Evolutionary conservation across 2,888 invertebrate genomes (phyloP).

Genomic region (Tiphia femorata): DNA sequence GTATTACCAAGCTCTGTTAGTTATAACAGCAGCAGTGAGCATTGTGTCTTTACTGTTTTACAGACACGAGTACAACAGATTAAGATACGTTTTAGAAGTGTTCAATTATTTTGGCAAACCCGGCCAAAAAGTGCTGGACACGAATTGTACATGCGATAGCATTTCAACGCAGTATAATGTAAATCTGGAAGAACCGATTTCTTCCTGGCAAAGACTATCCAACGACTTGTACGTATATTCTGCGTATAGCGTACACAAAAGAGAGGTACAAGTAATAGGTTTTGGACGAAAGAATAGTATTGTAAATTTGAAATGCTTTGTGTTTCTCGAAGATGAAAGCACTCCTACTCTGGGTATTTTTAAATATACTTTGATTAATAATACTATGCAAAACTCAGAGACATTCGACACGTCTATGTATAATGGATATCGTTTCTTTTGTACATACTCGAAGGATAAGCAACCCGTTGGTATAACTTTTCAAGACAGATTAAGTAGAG

Average conservation of each 20-base stretch:
- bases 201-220: constrained; percentile 77
- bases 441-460: constrained; percentile 43
- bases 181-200: constrained; percentile 73
- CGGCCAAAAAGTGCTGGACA: constrained; percentile 71
- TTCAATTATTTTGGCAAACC: constrained; percentile 88
- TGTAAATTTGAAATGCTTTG: constrained; percentile 77
- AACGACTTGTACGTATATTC: constrained; percentile 78
- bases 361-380: constrained; percentile 43
- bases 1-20: constrained; percentile 83
- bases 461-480: constrained; percentile 60
- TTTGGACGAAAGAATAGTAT: constrained; percentile 73
- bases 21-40: constrained; percentile 80
- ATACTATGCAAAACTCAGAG: constrained; percentile 65
- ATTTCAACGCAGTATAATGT: constrained; percentile 25
- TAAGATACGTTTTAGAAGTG: constrained; percentile 87
- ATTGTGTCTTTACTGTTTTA: constrained; percentile 83
- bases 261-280: constrained; percentile 75
- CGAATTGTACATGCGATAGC: constrained; percentile 66
- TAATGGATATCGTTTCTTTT: constrained; percentile 73
- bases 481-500: constrained; percentile 37
- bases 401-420: constrained; percentile 68
- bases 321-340: constrained; percentile 75
- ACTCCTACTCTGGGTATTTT: constrained; percentile 73
- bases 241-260: constrained; percentile 74
- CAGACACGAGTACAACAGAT: constrained; percentile 86